Base-by-base conservation (phyloP, 2,888 invertebrate genomes). In the Mythimna vitellina region DNA sequence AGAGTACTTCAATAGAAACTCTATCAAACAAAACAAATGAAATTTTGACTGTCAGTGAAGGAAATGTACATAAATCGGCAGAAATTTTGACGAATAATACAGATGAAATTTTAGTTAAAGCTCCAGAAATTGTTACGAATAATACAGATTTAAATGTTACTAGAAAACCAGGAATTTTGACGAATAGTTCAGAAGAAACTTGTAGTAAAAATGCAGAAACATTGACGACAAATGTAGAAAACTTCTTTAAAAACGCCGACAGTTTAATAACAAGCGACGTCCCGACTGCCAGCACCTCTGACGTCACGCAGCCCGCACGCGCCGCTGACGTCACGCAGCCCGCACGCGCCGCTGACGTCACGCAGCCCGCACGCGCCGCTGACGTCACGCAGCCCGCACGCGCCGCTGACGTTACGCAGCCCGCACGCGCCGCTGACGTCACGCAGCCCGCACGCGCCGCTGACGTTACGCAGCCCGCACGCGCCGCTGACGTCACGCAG, bases 161-260 rank as follows among this genome's bases (percentile, higher is more conserved):
- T 57, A 70, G 35, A 51, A 53, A 62, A 35, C 20, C 8, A 14
- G 20, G 29, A 9, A 65, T 17, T 64, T 22, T 67, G n/a, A 68
- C 35, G n/a, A 65, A 76, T n/a, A 69, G 53, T 53, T n/a, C 38
- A 22, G 56, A 51, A 20, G 66, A 63, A 51, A 58, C 14, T 10
- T 51, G 10, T 20, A 71, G 58, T 58, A 63, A 66, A 54, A 71
- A 66, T 57, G 42, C 32, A 32, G 80, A 46, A 62, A 63, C 20
- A 22, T 56, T 68, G n/a, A 56, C 76, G 12, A 51, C 65, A 71
- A 71, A 67, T 64, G 57, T 63, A 29, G 70, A 70, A 53, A 49
- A 58, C 54, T 60, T 80, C 7, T 71, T 62, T 54, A 67, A 65
- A 72, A 67, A 61, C 25, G 61, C 58, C 0, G 70, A 73, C 73